These are phyloP conservation scores for Neosilurus mollespiculum DNA, from an alignment of 2,797 vertebrate species.

Conservation along the genomic window DNA sequence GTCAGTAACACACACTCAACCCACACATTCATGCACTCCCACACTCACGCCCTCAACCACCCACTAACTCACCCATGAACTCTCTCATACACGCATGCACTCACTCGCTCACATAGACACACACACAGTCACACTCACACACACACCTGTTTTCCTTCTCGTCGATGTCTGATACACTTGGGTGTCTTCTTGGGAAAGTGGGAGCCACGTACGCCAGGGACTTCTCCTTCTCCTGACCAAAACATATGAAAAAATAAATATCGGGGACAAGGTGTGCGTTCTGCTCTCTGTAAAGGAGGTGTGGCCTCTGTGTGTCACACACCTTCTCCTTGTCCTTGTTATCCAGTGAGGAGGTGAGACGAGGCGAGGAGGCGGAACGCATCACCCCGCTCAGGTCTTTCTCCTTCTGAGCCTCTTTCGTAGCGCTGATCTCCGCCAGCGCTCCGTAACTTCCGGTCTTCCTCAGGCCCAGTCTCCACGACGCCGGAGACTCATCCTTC, in stretches of 20 bases:
- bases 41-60: too few species aligned
- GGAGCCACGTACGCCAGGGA: conserved; percentile 91
- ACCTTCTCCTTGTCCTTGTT: conserved; percentile 85
- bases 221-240: conserved; percentile 90
- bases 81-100: too few species aligned
- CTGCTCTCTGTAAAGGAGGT: not conserved
- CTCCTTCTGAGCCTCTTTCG: conserved; percentile 94
- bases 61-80: too few species aligned
- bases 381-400: conserved; percentile 92
- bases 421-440: conserved; percentile 93
- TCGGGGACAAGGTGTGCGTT: too few species aligned
- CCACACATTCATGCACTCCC: too few species aligned
- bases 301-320: not conserved
- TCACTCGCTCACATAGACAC: not conserved
- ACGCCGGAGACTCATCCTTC: conserved; percentile 95
- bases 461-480: conserved; percentile 90
- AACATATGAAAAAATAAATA: not conserved
- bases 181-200: conserved; percentile 90
- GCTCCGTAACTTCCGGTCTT: conserved; percentile 98
- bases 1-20: too few species aligned
- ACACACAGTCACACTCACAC: not conserved
- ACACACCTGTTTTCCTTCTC: conserved; percentile 95
- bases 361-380: conserved; percentile 96
- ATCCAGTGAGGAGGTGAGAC: conserved; percentile 92
- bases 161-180: conserved; percentile 93